Evolutionary conservation across 2,888 invertebrate genomes (phyloP), one percentile per base, ranked within the genome.

Genomic region (Harpalus rufipes): DNA sequence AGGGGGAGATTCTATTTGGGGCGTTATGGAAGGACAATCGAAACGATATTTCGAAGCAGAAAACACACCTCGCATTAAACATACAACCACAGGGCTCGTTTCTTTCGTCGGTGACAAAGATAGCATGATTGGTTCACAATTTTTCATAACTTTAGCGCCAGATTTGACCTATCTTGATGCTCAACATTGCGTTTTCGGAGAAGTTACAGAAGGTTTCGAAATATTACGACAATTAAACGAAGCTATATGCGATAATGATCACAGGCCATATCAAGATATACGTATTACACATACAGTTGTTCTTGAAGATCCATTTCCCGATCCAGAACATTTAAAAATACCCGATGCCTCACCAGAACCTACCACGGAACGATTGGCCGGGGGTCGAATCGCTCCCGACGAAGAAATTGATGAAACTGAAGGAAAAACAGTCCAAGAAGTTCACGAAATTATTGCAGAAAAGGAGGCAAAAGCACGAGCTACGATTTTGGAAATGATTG

Each of bases 401-500:
- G 99, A 99, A 92, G 96, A 96, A 81, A 94, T 98, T 85, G 97
- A 98, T 91, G 98, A 98, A 89, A 95, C 95, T 0, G 94, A 95
- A 87, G 98, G 98, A 0, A 96, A 96, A 91, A 94, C 95, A n/a
- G 92, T 93, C 58, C 95, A 95, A 87, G 97, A 99, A 92, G 93
- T 99, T 79, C 95, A 95, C 87, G 98, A 98, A 92, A 94, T 97
- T 90, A 93, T 96, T 87, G 96, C 96, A 86, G 96, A 97, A 86
- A 96, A 96, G 87, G 99, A 99, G 91, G 99, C 99, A 0, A 97
- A 97, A 91, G 98, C 99, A 0, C 93, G 99, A 88, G 99, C 99
- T 0, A 98, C 99, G 21, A 97, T 99, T 88, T 92, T 99, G 59
- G 99, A 99, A 93, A 99, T 99, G 92, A 97, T 99, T 21, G 99